These are phyloP conservation scores for Cataglyphis hispanica DNA, from an alignment of 1,140 invertebrate genomes.

Conservation along the genomic window DNA sequence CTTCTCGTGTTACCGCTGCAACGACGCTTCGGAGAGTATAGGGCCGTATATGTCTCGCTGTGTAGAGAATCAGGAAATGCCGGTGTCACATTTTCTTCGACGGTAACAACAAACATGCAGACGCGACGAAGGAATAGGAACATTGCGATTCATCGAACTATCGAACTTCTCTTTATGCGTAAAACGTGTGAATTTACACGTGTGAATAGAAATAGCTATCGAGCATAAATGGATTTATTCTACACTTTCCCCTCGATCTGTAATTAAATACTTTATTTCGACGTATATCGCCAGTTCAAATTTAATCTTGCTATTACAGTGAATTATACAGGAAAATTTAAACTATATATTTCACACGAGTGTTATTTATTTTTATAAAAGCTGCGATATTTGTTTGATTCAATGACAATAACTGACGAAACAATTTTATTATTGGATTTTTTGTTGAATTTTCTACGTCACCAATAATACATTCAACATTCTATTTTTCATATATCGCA, in stretches of 20 bases:
- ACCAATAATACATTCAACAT: not conserved
- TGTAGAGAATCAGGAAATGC: slow-evolving; percentile 80
- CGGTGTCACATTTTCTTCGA: slow-evolving; percentile 78
- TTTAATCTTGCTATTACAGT: not conserved
- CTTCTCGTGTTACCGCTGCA: slow-evolving; percentile 76
- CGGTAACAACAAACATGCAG: slow-evolving; percentile 67
- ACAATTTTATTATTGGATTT: not conserved
- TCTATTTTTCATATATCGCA: not conserved
- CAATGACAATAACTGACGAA: not conserved
- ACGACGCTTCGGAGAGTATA: slow-evolving; percentile 67
- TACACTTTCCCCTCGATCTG: not conserved
- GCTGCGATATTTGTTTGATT: not conserved
- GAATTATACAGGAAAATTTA: not conserved
- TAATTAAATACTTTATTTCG: slow-evolving; percentile 29
- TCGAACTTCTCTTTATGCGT: slow-evolving; percentile 36
- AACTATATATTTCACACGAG: slow-evolving; percentile 11
- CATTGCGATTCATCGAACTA: slow-evolving; percentile 50
- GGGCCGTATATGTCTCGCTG: slow-evolving; percentile 74
- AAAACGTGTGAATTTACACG: slow-evolving; percentile 53
- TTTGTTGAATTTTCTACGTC: not conserved
- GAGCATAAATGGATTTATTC: slow-evolving; percentile 17
- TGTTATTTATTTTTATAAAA: slow-evolving; percentile 15
- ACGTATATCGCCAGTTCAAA: slow-evolving; percentile 5
- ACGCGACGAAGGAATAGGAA: slow-evolving; percentile 54
- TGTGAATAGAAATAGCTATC: slow-evolving; percentile 14